Evolutionary conservation across 37 sponge, comb jelly and placozoan species (phyloP), one percentile per base, ranked within the genome.

Genomic region (Haliclona indistincta): DNA sequence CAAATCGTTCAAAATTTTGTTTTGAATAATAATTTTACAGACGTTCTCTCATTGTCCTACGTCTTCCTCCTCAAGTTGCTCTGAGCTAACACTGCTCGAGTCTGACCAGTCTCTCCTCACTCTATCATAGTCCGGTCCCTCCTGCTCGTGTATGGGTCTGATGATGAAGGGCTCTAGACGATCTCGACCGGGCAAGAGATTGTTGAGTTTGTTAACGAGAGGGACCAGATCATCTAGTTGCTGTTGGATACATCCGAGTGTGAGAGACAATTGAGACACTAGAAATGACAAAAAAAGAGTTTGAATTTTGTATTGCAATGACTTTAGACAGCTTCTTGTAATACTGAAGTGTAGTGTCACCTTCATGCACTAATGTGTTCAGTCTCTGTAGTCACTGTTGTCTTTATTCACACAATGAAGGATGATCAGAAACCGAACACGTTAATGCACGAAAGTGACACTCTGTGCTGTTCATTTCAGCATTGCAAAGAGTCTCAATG

Each of bases 181-280:
- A 4, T 79, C 43, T 0, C 58, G 23, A 17, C 74, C 71, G 7
- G 87, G 87, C 0, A 86, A 76, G 0, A 67, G 56, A 17, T 11
- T 34, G 79, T 86, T 86, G n/a, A 86, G 65, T 39, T 41, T 34
- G 30, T 69, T 60, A 7, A 74, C 54, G 6, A 86, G 51, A 28
- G 81, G 81, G 30, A 80, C 62, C 40, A 68, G 67, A 30, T 68
- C 54, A 32, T 80, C 69, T 2, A 86, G 26, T 2, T 44, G 44
- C 0, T 49, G 17, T 15, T 74, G 28, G 28, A 86, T 80, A 17
- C 33, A 19, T 4, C 74, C 76, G 38, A 86, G 54, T 7, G 54
- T 74, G 2, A 8, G 11, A 5, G 62, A 40, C 44, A 86, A 68
- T 49, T 86, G 81, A 68, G 34, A 38, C 36, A 86, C 87, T 86